phyloP scores from a whole-genome alignment of 64 coral and sea anemone species.

The Pocillopora verrucosa region DNA sequence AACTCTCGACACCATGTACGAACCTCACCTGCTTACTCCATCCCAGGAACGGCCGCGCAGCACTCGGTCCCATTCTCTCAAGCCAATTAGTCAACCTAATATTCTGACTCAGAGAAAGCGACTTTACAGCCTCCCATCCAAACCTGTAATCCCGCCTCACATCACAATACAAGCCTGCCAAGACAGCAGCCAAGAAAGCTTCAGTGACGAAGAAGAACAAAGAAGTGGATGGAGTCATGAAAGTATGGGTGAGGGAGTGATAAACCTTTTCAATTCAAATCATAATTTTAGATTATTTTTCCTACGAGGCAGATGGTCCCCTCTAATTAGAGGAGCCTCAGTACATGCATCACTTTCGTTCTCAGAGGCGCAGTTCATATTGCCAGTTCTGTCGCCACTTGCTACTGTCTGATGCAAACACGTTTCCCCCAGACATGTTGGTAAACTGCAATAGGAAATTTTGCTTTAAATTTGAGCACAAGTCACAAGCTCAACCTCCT shows the following conservation, averaged over 20 bases:
- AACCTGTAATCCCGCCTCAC: constrained; percentile 1
- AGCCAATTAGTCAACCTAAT: neutral
- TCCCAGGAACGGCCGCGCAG: neutral
- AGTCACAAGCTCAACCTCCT: too few relatives aligned
- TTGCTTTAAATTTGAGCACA: too few relatives aligned
- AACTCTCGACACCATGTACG: neutral
- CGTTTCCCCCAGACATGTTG: too few relatives aligned
- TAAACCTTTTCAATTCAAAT: neutral
- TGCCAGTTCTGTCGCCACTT: too few relatives aligned
- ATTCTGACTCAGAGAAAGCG: constrained; percentile 3
- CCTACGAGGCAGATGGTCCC: too few relatives aligned
- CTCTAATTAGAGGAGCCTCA: too few relatives aligned
- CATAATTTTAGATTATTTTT: too few relatives aligned
- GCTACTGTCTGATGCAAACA: too few relatives aligned
- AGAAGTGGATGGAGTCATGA: neutral
- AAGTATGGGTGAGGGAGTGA: constrained; percentile 6
- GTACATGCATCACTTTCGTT: too few relatives aligned
- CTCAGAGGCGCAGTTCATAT: too few relatives aligned
- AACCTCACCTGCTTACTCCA: neutral
- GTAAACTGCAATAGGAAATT: too few relatives aligned
- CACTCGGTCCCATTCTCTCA: constrained; percentile 12
- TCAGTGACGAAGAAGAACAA: neutral
- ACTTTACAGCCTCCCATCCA: neutral
- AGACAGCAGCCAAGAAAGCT: neutral
- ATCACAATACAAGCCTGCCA: neutral